Conservation (phyloP, 2,113 vertebrate species). For the Vicugna pacos region DNA sequence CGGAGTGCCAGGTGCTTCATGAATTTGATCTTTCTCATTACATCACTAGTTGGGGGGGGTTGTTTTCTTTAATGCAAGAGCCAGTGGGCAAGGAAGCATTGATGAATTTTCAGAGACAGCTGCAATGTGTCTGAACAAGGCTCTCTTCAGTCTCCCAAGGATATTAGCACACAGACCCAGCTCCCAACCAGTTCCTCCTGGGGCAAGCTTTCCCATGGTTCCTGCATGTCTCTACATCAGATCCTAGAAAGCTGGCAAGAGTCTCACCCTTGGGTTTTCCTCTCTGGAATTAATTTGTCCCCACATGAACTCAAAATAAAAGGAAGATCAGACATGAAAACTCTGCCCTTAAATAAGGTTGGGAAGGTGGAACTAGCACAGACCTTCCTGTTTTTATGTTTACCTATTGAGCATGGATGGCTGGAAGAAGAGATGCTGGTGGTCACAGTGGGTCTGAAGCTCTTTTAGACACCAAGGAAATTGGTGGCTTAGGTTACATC, state of each 20-base stretch:
- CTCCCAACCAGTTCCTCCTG: neutral
- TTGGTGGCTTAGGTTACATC: neutral
- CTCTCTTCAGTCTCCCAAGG: neutral
- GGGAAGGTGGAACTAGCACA: neutral
- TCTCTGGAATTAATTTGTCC: slow-evolving; percentile 60
- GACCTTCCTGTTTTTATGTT: neutral
- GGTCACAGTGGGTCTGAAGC: neutral
- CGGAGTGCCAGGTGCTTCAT: slow-evolving; percentile 29
- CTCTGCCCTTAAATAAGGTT: neutral
- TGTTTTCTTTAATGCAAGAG: neutral
- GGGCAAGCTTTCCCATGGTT: neutral
- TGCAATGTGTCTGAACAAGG: slow-evolving; percentile 60
- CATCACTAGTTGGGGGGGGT: too few species aligned
- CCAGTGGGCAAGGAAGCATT: neutral
- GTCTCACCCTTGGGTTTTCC: neutral
- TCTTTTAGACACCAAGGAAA: neutral
- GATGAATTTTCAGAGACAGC: slow-evolving; percentile 41
- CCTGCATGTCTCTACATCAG: neutral
- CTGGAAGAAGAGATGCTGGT: neutral
- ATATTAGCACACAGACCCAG: neutral
- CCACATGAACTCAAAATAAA: slow-evolving; percentile 50
- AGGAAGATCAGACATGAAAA: neutral
- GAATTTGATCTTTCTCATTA: slow-evolving; percentile 54
- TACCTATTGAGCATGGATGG: neutral
- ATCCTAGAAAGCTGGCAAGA: slow-evolving; percentile 51